Percentiles rank a stretch among this genome's conserved stretches.
Conservation (phyloP, 2,888 invertebrate genomes). For the Schizaphis graminum region DNA sequence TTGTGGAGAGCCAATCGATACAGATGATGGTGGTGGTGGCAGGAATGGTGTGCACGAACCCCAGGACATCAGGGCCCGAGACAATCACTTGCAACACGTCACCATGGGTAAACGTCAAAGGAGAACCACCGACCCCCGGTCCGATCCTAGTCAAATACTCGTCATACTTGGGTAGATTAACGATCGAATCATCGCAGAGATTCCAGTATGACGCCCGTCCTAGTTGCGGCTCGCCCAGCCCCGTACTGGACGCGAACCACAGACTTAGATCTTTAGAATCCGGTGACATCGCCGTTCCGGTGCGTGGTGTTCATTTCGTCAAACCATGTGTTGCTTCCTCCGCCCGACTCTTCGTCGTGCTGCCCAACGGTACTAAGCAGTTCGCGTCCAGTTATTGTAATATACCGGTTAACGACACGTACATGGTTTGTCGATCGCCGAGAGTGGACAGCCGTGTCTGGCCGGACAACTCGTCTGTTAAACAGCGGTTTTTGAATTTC, state of each 20-base stretch:
- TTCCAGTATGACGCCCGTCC: not conserved
- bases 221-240: not conserved
- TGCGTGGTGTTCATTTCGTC: not conserved
- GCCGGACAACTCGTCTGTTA: too few relatives aligned
- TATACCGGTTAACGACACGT: not conserved
- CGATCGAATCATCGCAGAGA: not conserved
- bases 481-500: too few relatives aligned
- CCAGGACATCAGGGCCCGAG: not conserved
- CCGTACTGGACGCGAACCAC: not conserved
- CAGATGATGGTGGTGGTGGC: not conserved
- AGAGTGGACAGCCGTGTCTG: too few relatives aligned
- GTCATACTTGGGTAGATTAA: not conserved
- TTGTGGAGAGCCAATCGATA: not conserved
- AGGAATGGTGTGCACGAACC: not conserved
- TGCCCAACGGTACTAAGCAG: not conserved
- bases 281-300: not conserved
- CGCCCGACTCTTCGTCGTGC: not conserved
- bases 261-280: not conserved
- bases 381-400: not conserved
- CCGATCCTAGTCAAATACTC: not conserved
- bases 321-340: not conserved
- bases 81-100: not conserved
- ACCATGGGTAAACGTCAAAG: not conserved
- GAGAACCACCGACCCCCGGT: not conserved
- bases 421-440: not conserved